phyloP scores from a whole-genome alignment of 2,797 vertebrate species.

The Dryobates pubescens region DNA sequence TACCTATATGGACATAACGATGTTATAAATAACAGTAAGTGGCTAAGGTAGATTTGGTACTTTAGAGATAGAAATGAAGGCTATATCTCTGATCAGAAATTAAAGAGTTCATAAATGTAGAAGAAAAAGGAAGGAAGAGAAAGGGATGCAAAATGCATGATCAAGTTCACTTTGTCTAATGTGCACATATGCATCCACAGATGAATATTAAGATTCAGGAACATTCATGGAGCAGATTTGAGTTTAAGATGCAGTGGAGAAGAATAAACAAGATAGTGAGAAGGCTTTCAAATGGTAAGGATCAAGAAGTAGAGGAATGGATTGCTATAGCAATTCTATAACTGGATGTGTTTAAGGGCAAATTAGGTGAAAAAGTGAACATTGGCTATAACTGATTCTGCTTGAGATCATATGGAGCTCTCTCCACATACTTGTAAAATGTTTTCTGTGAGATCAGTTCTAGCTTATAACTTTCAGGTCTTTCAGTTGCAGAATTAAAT shows the following conservation, averaged over 20 bases:
- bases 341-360: neutral
- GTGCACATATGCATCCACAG: accelerated
- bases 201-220: accelerated
- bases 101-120: neutral
- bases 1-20: neutral
- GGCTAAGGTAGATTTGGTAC: neutral
- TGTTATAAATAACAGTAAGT: neutral
- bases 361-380: neutral
- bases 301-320: neutral
- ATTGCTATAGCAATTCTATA: neutral
- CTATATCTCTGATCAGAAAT: neutral
- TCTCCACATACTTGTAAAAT: neutral
- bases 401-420: neutral
- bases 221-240: accelerated
- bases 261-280: neutral
- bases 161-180: neutral
- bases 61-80: neutral
- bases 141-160: neutral
- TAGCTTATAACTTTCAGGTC: neutral
- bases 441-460: neutral
- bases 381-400: neutral
- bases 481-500: neutral
- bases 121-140: neutral
- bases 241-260: neutral
- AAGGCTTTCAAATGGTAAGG: neutral